Evolutionary conservation across 2,797 vertebrate genomes (phyloP).

Genomic region (Microhierax caerulescens): DNA sequence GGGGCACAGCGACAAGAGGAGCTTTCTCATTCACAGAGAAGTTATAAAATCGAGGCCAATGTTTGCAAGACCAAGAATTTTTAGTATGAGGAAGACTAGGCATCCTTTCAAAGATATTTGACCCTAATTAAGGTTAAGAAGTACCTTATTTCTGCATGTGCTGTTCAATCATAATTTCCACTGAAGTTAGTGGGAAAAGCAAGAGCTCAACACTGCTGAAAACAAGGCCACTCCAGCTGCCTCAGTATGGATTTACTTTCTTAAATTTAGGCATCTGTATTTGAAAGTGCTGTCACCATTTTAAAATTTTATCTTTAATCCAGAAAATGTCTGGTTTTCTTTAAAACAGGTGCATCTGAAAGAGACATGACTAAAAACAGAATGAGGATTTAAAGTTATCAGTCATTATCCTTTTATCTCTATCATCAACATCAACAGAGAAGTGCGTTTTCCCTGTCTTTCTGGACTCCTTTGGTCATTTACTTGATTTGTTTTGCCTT

Average conservation of each 20-base stretch:
- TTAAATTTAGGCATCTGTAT: not conserved
- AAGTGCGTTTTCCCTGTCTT: not conserved
- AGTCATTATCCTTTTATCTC: not conserved
- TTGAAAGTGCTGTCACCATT: not conserved
- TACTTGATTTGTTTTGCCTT: not conserved
- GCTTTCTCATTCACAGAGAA: not conserved
- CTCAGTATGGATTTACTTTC: not conserved
- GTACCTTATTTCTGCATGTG: not conserved
- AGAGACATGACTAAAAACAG: not conserved
- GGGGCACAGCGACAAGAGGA: not conserved
- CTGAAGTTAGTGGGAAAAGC: not conserved
- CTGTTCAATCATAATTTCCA: not conserved
- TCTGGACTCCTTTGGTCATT: not conserved
- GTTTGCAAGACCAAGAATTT: not conserved
- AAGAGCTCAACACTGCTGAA: not conserved
- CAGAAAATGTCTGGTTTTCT: not conserved
- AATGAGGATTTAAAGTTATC: not conserved
- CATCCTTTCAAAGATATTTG: not conserved
- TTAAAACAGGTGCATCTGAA: not conserved
- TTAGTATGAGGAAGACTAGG: not conserved
- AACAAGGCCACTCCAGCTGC: not conserved
- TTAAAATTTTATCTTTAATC: not conserved
- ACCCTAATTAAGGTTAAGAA: not conserved
- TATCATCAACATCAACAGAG: not conserved
- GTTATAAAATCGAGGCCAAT: not conserved